phyloP scores from a whole-genome alignment of 2,888 invertebrate genomes.

The Biston stratarius region DNA sequence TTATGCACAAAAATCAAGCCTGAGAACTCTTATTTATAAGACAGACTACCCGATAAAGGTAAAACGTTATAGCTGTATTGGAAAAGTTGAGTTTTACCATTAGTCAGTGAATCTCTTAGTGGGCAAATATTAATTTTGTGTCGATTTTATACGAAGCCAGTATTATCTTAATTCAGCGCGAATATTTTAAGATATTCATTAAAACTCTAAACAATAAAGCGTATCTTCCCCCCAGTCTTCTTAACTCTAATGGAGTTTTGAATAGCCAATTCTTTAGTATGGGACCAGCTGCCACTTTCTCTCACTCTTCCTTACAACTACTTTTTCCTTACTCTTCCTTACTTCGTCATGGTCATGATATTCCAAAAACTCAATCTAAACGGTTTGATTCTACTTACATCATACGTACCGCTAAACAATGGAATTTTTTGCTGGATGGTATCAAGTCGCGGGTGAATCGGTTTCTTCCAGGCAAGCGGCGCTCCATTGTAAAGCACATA shows the following conservation, averaged over 20 bases:
- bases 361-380: background rate
- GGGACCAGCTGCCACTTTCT: background rate
- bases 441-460: no score
- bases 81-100: no score
- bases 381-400: no score
- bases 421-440: no score
- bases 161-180: constrained; percentile 18
- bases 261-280: constrained; percentile 38
- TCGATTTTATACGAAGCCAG: background rate
- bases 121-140: constrained; percentile 1
- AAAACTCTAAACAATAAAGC: constrained; percentile 42
- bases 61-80: no score
- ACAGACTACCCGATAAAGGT: no score
- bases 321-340: constrained; percentile 2
- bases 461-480: no score
- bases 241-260: constrained; percentile 47
- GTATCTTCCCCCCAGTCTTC: constrained; percentile 39
- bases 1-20: no score
- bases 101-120: no score
- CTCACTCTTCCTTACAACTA: background rate
- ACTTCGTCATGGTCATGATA: background rate
- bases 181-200: constrained; percentile 43
- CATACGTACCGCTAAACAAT: no score
- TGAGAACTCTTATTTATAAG: no score
- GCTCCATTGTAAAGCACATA: background rate